Evolutionary conservation across 2,797 vertebrate genomes (phyloP).

Genomic region (Limosa lapponica): DNA sequence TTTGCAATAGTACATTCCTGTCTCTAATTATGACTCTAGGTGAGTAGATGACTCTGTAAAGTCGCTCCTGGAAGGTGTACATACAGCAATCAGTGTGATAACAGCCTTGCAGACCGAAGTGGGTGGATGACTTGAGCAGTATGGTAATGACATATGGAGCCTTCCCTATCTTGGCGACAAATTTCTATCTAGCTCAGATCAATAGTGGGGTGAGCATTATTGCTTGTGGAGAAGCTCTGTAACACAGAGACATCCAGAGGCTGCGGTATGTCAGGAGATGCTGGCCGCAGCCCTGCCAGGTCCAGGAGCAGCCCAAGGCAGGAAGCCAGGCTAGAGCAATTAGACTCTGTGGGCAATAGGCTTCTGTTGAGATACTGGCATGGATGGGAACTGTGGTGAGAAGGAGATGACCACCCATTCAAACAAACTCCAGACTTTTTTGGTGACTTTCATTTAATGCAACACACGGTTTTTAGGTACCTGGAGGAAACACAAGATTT

Average conservation of each 20-base stretch:
- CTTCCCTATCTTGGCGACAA: slow-evolving; percentile 7
- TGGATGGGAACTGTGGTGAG: neutral
- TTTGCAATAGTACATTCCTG: slow-evolving; percentile 46
- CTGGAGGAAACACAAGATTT: neutral
- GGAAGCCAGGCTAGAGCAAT: neutral
- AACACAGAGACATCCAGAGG: neutral
- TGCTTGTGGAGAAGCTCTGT: neutral
- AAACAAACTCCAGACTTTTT: neutral
- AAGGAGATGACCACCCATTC: neutral
- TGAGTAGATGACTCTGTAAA: slow-evolving; percentile 39
- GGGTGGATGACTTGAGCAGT: slow-evolving; percentile 61
- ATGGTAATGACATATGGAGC: slow-evolving; percentile 32
- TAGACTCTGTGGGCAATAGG: accelerated
- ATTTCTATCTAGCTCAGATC: neutral
- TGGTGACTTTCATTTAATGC: neutral
- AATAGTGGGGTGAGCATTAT: neutral
- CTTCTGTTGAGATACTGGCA: neutral
- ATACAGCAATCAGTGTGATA: slow-evolving; percentile 50
- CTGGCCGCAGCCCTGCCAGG: neutral
- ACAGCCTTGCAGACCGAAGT: slow-evolving; percentile 30
- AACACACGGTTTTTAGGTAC: neutral
- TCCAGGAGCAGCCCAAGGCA: neutral
- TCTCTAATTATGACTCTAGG: slow-evolving; percentile 43
- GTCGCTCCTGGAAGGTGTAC: slow-evolving; percentile 57
- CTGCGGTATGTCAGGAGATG: neutral